Base-by-base conservation (phyloP, 2,888 invertebrate genomes). In the Agrochola circellaris region DNA sequence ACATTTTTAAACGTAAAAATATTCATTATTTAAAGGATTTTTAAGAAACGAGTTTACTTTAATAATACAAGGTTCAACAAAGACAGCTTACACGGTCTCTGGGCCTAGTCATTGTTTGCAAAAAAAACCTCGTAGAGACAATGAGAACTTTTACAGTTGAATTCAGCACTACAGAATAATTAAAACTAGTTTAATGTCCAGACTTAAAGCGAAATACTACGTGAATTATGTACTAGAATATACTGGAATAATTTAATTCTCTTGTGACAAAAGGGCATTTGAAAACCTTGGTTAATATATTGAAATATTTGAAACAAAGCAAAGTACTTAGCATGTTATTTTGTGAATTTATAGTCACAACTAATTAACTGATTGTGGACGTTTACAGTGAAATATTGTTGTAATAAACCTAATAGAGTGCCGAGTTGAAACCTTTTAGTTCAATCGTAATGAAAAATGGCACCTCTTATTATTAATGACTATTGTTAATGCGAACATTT, bases 281-380 rank as follows among this genome's bases (percentile, higher is more conserved):
- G 65, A 48, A 64, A 87, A 82, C 72, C 69, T 79, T 75, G 56
- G 42, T 74, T 73, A 73, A 77, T 81, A 85, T 65, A 82, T 75
- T 61, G 85, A 72, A 87, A 82, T 84, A 75, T 69, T 73, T 64
- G 68, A 70, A 87, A 89, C 87, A 87, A 87, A 81, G 85, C 75
- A 42, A 60, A 75, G 73, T 85, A 81, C 87, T 82, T 87, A 77
- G 82, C 73, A 73, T 77, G 85, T 86, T 82, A 83, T 88, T 89
- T 80, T 13, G 86, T 75, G 79, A 86, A 90, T 90, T 90, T 89
- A 90, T 89, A 85, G 83, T 86, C 72, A 73, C 74, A 83, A 89
- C 87, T 90, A 90, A 91, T 91, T 89, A 90, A 91, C 89, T 89
- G 89, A 90, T 91, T 89, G 90, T 84, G 84, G 80, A 84, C 88